These are phyloP conservation scores for Xestia xanthographa DNA, from an alignment of 2,888 invertebrate species.

Conservation along the genomic window DNA sequence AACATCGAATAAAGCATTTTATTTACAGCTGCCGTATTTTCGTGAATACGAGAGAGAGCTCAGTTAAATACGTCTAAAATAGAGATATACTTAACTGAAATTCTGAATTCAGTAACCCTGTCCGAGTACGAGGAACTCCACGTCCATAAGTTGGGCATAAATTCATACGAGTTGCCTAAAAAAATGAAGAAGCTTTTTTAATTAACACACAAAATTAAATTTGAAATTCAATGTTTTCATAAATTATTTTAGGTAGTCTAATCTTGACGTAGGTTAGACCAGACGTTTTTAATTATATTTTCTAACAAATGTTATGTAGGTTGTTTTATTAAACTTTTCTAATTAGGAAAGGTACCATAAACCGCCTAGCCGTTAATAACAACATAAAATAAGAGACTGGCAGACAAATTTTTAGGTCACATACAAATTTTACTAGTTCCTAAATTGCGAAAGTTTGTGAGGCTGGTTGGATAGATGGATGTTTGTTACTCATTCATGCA, in stretches of 20 bases:
- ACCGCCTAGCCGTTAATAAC: neutral
- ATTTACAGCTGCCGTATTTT: slow-evolving; percentile 8
- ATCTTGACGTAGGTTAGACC: neutral
- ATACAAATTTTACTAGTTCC: no score
- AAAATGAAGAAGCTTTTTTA: slow-evolving; percentile 28
- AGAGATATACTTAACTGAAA: neutral
- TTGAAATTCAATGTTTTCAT: slow-evolving; percentile 25
- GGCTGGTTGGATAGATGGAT: no score
- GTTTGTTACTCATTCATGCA: no score
- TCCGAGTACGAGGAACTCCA: neutral
- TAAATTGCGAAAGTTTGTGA: no score
- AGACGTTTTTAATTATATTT: slow-evolving; percentile 2
- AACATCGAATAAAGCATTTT: neutral
- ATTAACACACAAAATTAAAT: slow-evolving; percentile 40
- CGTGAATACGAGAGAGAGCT: neutral
- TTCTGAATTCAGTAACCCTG: slow-evolving; percentile 7
- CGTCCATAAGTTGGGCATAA: slow-evolving; percentile 4
- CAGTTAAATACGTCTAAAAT: neutral
- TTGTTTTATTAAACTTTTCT: neutral
- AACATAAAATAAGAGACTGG: neutral
- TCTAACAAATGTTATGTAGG: neutral
- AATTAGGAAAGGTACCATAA: neutral
- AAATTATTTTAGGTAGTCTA: slow-evolving; percentile 6
- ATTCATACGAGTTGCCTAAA: slow-evolving; percentile 14
- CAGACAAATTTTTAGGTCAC: no score